Base-by-base conservation (phyloP, 1,140 invertebrate species). In the Drosophila sp. region DNA sequence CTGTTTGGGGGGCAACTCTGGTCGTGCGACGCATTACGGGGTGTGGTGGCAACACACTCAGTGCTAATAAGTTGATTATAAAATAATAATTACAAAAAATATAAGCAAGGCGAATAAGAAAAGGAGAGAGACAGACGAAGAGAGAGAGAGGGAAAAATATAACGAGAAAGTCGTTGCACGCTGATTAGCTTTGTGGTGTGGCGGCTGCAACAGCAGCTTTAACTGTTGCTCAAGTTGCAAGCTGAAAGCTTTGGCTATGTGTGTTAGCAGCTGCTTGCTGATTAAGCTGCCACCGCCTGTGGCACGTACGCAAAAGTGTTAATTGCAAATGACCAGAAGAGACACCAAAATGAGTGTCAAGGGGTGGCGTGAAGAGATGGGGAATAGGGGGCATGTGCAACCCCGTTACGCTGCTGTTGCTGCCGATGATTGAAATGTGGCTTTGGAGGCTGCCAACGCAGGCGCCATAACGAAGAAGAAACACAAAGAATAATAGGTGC, bases 121-220 rank as follows among this genome's bases (percentile, higher is more conserved):
- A 53, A 56, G 38, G n/a, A n/a, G n/a, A n/a, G n/a, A n/a, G n/a
- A n/a, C n/a, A n/a, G n/a, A n/a, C n/a, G n/a, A n/a, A n/a, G n/a
- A n/a, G n/a, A n/a, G n/a, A 40, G 16, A 45, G 70, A 34, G 61
- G 1, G 50, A 46, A 45, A 50, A 18, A 62, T 70, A 64, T 82
- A 87, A 87, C 82, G 82, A 87, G 82, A 87, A 86, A 86, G 82
- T 87, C 82, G 82, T 81, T 86, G 82, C 82, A 86, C 82, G 82
- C 82, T 86, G 82, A 86, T 86, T 86, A 87, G 75, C 82, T 86
- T 87, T 86, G 82, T 81, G 81, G 81, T 75, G 53, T 61, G 48
- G 14, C 46, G n/a, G 54, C 25, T 27, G 38, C 36, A 14, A 34
- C 32, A 16, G 62, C 41, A 57, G 54, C 56, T 69, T 50, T 70